Evolutionary conservation across 2,888 invertebrate genomes (phyloP), one percentile per base, ranked within the genome.

Genomic region (Pyralis farinalis): DNA sequence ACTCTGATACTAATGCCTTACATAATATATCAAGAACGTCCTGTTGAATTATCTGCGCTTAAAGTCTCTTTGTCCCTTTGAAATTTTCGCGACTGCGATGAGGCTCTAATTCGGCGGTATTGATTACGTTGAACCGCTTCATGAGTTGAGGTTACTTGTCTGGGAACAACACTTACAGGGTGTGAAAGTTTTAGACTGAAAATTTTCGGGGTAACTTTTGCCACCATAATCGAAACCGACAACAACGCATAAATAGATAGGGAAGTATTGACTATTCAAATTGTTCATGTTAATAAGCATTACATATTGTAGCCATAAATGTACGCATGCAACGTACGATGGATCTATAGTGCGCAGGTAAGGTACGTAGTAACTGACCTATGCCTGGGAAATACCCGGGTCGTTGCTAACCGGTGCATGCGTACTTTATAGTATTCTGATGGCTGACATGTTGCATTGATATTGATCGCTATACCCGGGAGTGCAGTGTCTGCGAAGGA

Each of bases 1-100:
- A 58, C 67, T 68, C 62, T 67, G 68, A 70, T 76, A 77, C 76
- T 72, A 72, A 75, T 72, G 67, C 66, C 71, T 78, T 78, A 72
- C 71, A 75, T 81, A 74, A 73, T 73, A 76, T 63, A 71, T 66
- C 62, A 66, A 56, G 55, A 65, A 63, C 53, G 63, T 58, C 64
- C 62, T 50, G 47, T 60, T 59, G 49, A 69, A 71, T 75, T 72
- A 70, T 71, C 63, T 56, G 41, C 46, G 37, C 58, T 63, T 62
- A 59, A 64, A 66, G 70, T 69, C 61, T 67, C 61, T 65, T 66
- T 65, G 63, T 63, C 49, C 44, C 48, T 51, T 59, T 47, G 53
- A 51, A 52, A 47, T 50, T 64, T 55, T 58, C 55, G 51, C 55
- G 31, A 40, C 42, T 42, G 42, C 38, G 28, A 21, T 28, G 42